A percentile compares a stretch with the other conserved stretches of the same genome.
These are phyloP conservation scores for Esox masquinongy DNA, from an alignment of 2,797 vertebrate genomes.

Conservation along the genomic window DNA sequence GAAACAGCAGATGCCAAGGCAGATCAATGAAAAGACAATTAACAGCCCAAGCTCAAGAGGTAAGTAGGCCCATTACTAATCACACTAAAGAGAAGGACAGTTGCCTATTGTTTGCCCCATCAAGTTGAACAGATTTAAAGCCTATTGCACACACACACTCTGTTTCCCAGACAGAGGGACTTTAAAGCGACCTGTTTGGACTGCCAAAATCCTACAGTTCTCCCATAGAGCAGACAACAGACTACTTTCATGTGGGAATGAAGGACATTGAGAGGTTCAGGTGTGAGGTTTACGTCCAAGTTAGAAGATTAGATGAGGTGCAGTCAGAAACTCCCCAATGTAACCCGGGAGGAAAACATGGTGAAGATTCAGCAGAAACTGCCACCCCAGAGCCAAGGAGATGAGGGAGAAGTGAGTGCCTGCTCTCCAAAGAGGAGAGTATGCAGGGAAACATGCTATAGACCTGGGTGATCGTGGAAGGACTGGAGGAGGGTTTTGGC, in stretches of 20 bases:
- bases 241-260: slow-evolving; percentile 2
- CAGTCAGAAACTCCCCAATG: background rate
- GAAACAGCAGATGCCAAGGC: slow-evolving; percentile 37
- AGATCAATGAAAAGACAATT: slow-evolving; percentile 56
- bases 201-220: slow-evolving; percentile 42
- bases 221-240: slow-evolving; percentile 67
- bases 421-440: slow-evolving; percentile 30
- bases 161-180: background rate
- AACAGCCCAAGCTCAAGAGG: slow-evolving; percentile 42
- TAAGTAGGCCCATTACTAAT: slow-evolving; percentile 45
- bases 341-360: background rate
- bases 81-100: slow-evolving; percentile 29
- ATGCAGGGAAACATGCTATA: slow-evolving; percentile 51
- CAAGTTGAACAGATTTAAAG: background rate
- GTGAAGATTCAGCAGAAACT: slow-evolving; percentile 34
- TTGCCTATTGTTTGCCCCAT: slow-evolving; percentile 63
- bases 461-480: slow-evolving; percentile 73
- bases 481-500: slow-evolving; percentile 62
- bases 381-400: slow-evolving; percentile 46
- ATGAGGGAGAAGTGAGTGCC: slow-evolving; percentile 36
- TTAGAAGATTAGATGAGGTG: background rate
- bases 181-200: slow-evolving; percentile 40
- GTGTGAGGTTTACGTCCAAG: background rate
- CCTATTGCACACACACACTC: background rate
- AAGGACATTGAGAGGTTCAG: background rate